These are phyloP conservation scores for Rattus rattus DNA, from an alignment of 2,113 vertebrate genomes.

Conservation along the genomic window DNA sequence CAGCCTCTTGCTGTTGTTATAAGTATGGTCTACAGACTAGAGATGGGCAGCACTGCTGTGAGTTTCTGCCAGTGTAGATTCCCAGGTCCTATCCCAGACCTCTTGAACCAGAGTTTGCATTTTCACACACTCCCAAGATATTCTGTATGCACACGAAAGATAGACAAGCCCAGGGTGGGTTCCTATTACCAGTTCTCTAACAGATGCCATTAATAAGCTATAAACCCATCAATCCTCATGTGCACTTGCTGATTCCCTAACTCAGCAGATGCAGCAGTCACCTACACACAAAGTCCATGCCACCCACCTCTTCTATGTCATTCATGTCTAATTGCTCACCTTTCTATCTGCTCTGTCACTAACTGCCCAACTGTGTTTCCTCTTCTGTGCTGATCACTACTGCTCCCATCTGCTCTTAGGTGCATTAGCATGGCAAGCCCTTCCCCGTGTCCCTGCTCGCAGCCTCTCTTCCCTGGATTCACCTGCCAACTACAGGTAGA, in stretches of 20 bases:
- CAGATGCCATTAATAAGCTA: background rate
- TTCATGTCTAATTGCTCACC: conserved; percentile 27
- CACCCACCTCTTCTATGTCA: background rate
- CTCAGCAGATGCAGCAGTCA: conserved; percentile 3
- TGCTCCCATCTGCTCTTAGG: background rate
- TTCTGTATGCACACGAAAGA: background rate
- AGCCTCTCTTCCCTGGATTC: background rate
- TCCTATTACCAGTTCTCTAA: background rate
- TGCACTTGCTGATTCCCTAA: conserved; percentile 30
- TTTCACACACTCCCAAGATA: conserved; percentile 36
- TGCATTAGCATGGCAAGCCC: conserved; percentile 1
- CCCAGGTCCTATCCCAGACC: background rate
- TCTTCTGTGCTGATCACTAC: background rate
- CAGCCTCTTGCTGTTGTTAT: conserved; percentile 21
- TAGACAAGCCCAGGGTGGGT: background rate
- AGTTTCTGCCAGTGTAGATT: conserved; percentile 38
- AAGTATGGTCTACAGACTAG: background rate
- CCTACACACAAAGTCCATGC: background rate
- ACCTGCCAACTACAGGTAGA: background rate
- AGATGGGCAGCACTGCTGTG: background rate
- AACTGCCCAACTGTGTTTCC: conserved; percentile 15
- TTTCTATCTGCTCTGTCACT: conserved; percentile 26
- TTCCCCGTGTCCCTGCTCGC: background rate
- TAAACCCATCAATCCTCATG: background rate
- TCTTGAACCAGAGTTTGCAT: conserved; percentile 40